phyloP scores from a whole-genome alignment of 2,888 invertebrate genomes.

The Cephus nigrinus region DNA sequence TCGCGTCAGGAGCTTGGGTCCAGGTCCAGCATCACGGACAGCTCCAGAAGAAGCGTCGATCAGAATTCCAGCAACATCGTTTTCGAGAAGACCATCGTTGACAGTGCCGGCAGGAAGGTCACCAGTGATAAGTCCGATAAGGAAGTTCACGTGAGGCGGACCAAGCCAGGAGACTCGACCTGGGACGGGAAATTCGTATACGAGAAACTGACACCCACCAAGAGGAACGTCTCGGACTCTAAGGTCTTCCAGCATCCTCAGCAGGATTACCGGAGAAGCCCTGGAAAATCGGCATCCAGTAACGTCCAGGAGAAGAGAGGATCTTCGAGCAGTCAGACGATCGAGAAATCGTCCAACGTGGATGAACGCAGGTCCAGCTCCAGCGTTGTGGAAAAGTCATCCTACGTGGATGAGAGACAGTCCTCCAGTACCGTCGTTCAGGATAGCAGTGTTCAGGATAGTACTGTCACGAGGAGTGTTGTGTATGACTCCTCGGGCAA shows the following conservation, averaged over 20 bases:
- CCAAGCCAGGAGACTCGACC: constrained; percentile 52
- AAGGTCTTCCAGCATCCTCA: constrained; percentile 12
- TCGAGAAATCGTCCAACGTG: not conserved
- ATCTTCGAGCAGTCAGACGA: not conserved
- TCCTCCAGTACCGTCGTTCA: not conserved
- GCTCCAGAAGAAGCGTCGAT: constrained; percentile 4
- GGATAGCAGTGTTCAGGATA: not conserved
- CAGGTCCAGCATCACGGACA: not conserved
- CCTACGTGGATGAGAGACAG: not conserved
- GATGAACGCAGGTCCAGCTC: not conserved
- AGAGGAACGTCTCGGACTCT: constrained; percentile 43
- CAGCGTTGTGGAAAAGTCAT: not conserved
- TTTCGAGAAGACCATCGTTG: constrained; percentile 10
- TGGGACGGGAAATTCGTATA: constrained; percentile 73
- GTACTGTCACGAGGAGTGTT: not conserved
- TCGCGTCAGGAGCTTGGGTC: not conserved
- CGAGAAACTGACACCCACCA: constrained; percentile 61
- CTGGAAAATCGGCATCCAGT: not conserved
- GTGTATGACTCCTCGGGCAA: not conserved
- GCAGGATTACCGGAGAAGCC: not conserved
- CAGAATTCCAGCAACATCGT: constrained; percentile 11
- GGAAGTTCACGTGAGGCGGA: not conserved
- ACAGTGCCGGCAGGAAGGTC: constrained; percentile 9
- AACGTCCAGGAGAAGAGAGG: not conserved
- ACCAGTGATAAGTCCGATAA: not conserved